These are phyloP conservation scores for Xenops minutus DNA, from an alignment of 2,797 vertebrate species.

Conservation along the genomic window DNA sequence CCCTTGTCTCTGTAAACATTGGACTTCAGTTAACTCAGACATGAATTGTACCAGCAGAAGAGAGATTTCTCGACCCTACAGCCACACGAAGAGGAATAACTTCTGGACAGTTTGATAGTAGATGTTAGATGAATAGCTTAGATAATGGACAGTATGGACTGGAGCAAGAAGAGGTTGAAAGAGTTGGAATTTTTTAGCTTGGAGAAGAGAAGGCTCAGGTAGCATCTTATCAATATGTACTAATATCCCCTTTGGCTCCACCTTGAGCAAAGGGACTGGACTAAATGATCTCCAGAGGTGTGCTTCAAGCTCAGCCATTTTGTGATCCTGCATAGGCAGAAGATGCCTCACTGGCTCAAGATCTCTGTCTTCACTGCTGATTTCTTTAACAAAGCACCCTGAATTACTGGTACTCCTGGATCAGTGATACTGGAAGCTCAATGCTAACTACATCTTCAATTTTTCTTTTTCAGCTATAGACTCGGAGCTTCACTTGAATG, in stretches of 20 bases:
- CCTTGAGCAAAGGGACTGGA: background rate
- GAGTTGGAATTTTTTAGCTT: background rate
- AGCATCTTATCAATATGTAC: background rate
- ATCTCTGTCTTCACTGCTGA: background rate
- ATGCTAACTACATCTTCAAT: background rate
- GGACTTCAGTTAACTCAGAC: background rate
- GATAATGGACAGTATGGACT: background rate
- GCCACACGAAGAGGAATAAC: background rate
- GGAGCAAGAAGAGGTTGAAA: background rate
- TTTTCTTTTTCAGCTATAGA: background rate
- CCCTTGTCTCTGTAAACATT: background rate
- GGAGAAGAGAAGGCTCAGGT: background rate
- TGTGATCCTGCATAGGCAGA: background rate
- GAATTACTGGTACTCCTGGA: background rate
- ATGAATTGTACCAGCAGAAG: background rate
- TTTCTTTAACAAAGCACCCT: background rate
- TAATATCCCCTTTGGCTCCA: background rate
- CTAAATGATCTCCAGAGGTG: background rate
- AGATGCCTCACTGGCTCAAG: background rate
- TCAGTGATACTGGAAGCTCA: background rate
- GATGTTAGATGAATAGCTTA: background rate
- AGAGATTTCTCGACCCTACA: background rate
- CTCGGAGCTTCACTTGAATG: background rate
- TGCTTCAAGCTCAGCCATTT: background rate
- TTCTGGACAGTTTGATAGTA: background rate